phyloP scores from a whole-genome alignment of 2,888 invertebrate genomes.

The Augiades crinisus region DNA sequence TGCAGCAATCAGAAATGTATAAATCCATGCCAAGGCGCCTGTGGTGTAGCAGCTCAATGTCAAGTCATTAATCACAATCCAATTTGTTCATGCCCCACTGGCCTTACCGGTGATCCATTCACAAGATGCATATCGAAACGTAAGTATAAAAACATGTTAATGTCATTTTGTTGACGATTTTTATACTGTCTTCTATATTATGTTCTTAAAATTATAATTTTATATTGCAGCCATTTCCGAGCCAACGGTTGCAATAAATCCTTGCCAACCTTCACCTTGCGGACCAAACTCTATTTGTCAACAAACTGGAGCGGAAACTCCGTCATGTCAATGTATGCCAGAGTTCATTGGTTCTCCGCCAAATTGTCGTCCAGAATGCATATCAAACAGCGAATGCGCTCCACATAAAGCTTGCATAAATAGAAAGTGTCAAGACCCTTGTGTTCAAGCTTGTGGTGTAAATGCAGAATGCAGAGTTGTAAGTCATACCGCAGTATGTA shows the following conservation, averaged over 20 bases:
- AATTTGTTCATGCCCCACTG: slow-evolving; percentile 84
- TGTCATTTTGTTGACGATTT: neutral
- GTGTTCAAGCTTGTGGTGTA: slow-evolving; percentile 86
- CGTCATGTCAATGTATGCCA: slow-evolving; percentile 86
- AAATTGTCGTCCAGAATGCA: slow-evolving; percentile 87
- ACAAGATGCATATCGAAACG: slow-evolving; percentile 79
- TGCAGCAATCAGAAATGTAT: slow-evolving; percentile 87
- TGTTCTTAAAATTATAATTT: neutral
- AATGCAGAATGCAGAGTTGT: slow-evolving; percentile 89
- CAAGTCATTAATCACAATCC: slow-evolving; percentile 89
- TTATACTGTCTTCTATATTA: neutral
- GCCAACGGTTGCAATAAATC: slow-evolving; percentile 67
- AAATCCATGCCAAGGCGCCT: slow-evolving; percentile 89
- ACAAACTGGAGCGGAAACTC: slow-evolving; percentile 75
- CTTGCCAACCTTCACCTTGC: slow-evolving; percentile 89
- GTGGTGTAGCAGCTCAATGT: slow-evolving; percentile 87
- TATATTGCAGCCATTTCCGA: slow-evolving; percentile 47
- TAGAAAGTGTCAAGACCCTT: slow-evolving; percentile 89
- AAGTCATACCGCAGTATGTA: slow-evolving; percentile 87
- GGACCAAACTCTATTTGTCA: slow-evolving; percentile 87
- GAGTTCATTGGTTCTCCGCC: slow-evolving; percentile 87
- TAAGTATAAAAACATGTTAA: slow-evolving; percentile 48
- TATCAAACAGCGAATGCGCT: slow-evolving; percentile 86
- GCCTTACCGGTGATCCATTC: slow-evolving; percentile 86
- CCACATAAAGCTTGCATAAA: slow-evolving; percentile 86